These are phyloP conservation scores for Balaeniceps rex DNA, from an alignment of 2,113 vertebrate genomes.

Conservation along the genomic window DNA sequence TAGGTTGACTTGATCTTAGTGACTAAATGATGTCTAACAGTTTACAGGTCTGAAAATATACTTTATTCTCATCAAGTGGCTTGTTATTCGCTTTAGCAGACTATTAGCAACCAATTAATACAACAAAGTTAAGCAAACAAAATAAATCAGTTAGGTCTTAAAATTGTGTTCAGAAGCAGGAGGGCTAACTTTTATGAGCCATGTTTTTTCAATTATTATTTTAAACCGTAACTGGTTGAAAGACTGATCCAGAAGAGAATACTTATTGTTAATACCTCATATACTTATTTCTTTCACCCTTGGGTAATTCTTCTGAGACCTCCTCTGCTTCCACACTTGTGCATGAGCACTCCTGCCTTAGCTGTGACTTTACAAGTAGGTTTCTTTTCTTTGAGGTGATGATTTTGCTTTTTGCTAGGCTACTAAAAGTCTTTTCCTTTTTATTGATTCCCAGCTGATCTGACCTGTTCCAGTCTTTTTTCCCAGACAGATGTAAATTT, in stretches of 20 bases:
- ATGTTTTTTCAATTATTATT: background rate
- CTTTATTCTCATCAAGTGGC: background rate
- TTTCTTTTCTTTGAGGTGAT: background rate
- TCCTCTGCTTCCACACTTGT: background rate
- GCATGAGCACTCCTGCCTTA: background rate
- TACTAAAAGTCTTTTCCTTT: background rate
- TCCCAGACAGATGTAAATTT: constrained; percentile 10
- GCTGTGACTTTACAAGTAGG: background rate
- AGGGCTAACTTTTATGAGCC: background rate
- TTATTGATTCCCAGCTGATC: background rate
- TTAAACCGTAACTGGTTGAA: background rate
- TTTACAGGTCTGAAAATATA: constrained; percentile 9
- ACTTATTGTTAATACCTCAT: background rate
- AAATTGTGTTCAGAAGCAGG: background rate
- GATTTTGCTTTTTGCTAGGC: background rate
- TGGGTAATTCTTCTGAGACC: background rate
- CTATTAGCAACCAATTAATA: constrained; percentile 11
- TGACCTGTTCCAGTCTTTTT: background rate
- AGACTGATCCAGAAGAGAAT: background rate
- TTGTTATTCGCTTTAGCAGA: background rate
- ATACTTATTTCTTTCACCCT: background rate
- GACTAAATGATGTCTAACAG: background rate
- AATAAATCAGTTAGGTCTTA: constrained; percentile 1
- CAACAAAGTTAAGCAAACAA: constrained; percentile 21
- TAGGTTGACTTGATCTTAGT: background rate